Evolutionary conservation across 2,113 vertebrate species (phyloP).

Genomic region (Gavialis gangeticus): DNA sequence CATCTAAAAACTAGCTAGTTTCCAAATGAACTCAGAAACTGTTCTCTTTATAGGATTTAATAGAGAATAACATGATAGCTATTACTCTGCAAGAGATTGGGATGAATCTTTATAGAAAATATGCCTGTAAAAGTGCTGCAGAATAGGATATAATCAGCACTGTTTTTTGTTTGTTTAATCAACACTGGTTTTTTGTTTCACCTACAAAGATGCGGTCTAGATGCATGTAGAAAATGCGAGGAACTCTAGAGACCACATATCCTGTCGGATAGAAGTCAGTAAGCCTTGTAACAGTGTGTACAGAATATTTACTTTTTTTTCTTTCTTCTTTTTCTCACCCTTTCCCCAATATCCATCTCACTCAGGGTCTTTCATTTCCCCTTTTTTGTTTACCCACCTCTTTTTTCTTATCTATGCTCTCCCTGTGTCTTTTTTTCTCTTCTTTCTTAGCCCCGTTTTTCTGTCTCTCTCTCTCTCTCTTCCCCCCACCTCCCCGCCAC

Average conservation of each 20-base stretch:
- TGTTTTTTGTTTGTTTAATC: conserved; percentile 44
- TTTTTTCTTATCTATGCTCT: neutral
- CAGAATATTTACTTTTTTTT: neutral
- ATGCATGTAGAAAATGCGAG: neutral
- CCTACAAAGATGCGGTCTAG: neutral
- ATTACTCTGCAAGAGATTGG: conserved; percentile 7
- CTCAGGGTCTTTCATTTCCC: neutral
- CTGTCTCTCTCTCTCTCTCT: neutral
- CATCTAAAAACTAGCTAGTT: neutral
- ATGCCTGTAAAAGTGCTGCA: conserved; percentile 12
- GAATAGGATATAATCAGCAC: conserved; percentile 3
- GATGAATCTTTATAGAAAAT: neutral
- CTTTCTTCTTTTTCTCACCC: fast-evolving
- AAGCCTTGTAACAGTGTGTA: neutral
- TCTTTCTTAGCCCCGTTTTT: neutral
- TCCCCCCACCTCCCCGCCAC: neutral
- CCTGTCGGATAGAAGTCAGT: neutral
- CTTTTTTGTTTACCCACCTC: neutral
- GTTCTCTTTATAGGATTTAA: conserved; percentile 27
- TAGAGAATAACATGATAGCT: conserved; percentile 15
- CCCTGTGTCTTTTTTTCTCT: too few relatives aligned
- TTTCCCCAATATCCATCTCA: neutral
- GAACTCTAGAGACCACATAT: conserved; percentile 15
- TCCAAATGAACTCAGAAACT: conserved; percentile 53
- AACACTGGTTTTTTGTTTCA: conserved; percentile 16